Evolutionary conservation across 2,888 invertebrate genomes (phyloP).

Genomic region (Thysanoteuthis rhombus): DNA sequence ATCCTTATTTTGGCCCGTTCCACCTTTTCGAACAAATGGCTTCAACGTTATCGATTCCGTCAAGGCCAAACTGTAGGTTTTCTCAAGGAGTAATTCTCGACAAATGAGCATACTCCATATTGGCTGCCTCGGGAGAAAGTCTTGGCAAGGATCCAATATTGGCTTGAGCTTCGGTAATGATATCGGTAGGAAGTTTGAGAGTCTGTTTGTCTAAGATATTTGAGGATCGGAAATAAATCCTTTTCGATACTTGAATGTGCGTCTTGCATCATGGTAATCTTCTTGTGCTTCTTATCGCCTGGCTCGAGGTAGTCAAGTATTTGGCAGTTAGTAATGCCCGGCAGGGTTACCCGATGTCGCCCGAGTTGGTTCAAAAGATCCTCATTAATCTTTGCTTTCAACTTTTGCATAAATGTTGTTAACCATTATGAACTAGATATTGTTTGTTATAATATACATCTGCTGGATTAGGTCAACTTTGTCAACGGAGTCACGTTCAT

Average conservation of each 20-base stretch:
- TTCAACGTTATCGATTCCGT: no score
- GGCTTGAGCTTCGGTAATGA: not conserved
- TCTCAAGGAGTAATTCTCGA: not conserved
- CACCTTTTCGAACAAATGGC: no score
- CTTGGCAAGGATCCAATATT: not conserved
- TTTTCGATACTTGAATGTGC: not conserved
- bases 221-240: not conserved
- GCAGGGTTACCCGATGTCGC: not conserved
- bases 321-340: not conserved
- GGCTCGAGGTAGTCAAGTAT: not conserved
- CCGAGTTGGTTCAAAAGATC: not conserved
- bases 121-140: not conserved
- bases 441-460: no score
- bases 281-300: not conserved
- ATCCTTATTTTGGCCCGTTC: no score
- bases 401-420: not conserved
- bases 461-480: no score
- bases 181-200: not conserved
- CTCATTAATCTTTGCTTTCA: not conserved
- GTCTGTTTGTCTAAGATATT: not conserved
- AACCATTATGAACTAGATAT: not conserved
- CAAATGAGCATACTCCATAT: not conserved
- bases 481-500: no score
- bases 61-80: no score
- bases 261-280: not conserved